Conservation (phyloP, 2,797 vertebrate genomes). For the Dendrocincla tyrannina region DNA sequence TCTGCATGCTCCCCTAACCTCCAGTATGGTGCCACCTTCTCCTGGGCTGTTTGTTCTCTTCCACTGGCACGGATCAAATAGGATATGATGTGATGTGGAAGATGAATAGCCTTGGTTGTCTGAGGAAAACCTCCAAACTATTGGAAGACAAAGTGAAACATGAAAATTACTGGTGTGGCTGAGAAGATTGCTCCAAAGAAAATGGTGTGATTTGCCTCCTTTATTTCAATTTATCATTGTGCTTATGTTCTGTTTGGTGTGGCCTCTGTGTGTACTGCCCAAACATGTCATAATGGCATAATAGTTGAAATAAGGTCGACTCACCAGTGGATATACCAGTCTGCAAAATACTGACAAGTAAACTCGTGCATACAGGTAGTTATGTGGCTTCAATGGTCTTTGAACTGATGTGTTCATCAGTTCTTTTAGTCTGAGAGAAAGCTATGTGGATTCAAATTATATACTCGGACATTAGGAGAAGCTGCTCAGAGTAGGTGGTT, state of each 20-base stretch:
- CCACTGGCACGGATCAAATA: background rate
- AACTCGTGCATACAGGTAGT: background rate
- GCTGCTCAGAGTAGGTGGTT: background rate
- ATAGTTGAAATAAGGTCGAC: background rate
- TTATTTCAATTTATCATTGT: background rate
- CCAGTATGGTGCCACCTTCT: background rate
- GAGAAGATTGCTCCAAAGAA: background rate
- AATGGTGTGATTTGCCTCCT: background rate
- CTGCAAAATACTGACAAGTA: background rate
- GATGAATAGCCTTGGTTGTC: background rate
- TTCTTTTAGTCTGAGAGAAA: background rate
- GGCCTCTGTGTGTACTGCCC: background rate
- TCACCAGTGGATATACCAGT: background rate
- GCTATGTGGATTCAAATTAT: background rate
- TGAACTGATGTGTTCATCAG: background rate
- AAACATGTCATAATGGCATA: background rate
- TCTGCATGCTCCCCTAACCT: background rate
- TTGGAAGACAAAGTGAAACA: background rate
- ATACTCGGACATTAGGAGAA: background rate
- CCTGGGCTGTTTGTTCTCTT: background rate
- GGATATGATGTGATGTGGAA: background rate
- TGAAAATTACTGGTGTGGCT: background rate
- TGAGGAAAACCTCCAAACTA: background rate
- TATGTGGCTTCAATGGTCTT: background rate
- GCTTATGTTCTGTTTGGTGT: background rate